These are phyloP conservation scores for Apeltes quadracus DNA, from an alignment of 2,113 vertebrate species.

Conservation along the genomic window DNA sequence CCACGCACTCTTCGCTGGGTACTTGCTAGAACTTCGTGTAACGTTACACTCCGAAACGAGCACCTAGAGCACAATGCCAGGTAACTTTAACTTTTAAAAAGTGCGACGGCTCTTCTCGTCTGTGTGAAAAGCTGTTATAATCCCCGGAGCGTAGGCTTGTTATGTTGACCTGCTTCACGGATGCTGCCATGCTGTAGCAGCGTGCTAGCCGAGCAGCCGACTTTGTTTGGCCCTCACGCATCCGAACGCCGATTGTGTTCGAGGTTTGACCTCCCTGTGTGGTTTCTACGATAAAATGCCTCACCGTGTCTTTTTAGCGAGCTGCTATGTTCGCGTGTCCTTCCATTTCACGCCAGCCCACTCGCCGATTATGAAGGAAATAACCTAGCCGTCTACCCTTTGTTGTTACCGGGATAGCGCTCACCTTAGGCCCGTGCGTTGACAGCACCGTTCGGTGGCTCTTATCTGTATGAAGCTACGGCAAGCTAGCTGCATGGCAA, in stretches of 20 bases:
- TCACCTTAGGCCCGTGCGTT: slow-evolving; percentile 56
- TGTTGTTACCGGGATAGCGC: slow-evolving; percentile 66
- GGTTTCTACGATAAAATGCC: not conserved
- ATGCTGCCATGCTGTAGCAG: slow-evolving; percentile 78
- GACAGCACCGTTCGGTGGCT: slow-evolving; percentile 42
- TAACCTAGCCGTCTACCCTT: slow-evolving; percentile 36
- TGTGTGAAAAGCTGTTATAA: slow-evolving; percentile 2
- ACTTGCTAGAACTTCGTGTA: slow-evolving; percentile 32
- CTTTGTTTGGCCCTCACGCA: slow-evolving; percentile 64
- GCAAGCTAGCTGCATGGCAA: slow-evolving; percentile 51
- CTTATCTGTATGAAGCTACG: not conserved
- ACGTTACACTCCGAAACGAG: slow-evolving; percentile 22
- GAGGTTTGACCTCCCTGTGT: slow-evolving; percentile 19
- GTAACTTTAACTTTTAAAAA: slow-evolving; percentile 32
- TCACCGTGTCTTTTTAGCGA: rapidly evolving
- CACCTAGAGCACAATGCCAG: slow-evolving; percentile 70
- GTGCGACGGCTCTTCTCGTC: not conserved
- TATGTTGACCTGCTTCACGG: slow-evolving; percentile 71
- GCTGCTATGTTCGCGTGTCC: no score
- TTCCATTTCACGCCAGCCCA: not conserved
- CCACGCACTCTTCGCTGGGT: slow-evolving; percentile 30
- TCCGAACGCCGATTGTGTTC: not conserved
- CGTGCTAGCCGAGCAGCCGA: slow-evolving; percentile 62
- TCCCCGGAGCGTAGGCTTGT: slow-evolving; percentile 61
- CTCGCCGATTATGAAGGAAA: not conserved